Evolutionary conservation across 2,797 vertebrate species (phyloP), one percentile per base, ranked within the genome.

Genomic region (Pitangus sulphuratus): DNA sequence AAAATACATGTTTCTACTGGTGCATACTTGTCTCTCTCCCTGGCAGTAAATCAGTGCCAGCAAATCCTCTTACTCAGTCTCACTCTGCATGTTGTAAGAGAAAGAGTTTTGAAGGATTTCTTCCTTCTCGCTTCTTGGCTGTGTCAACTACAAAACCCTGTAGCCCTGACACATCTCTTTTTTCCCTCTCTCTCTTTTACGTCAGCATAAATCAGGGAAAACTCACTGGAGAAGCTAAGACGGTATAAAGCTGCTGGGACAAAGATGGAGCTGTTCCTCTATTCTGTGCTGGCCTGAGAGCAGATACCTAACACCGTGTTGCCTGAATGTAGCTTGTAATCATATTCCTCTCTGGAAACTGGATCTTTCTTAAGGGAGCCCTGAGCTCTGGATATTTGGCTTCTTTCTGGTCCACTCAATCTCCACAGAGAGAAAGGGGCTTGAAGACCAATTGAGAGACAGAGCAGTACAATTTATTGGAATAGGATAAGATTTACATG

Each of bases 101-200:
- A 81, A 72, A 82, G 57, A n/a, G 48, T 87, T 87, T 85, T 77
- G 75, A 91, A 39, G 83, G 30, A 83, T 92, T 89, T 78, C 78
- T 90, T 92, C 58, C 62, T 89, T 90, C 44, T 79, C 58, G 4
- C 24, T 68, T 81, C 74, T 96, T 95, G 84, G 51, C 75, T 54
- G 3, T 21, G 28, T 66, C 51, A 70, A 5, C 70, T 48, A 66
- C 17, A 79, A 81, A 94, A 40, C 25, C 12, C 62, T 70, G 50
- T 33, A 90, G 61, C 7, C 22, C 66, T 77, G 54, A 60, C 50
- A 79, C 44, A 45, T 48, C 14, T 54, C 53, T 84, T 75, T 81
- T 78, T 15, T 24, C 17, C 15, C 19, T 71, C 11, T 53, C 57
- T 84, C 61, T 85, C 37, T 71, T 93, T 72, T 48, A 53, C 4